These are phyloP conservation scores for Tautogolabrus adspersus DNA, from an alignment of 2,113 vertebrate species.

Conservation along the genomic window DNA sequence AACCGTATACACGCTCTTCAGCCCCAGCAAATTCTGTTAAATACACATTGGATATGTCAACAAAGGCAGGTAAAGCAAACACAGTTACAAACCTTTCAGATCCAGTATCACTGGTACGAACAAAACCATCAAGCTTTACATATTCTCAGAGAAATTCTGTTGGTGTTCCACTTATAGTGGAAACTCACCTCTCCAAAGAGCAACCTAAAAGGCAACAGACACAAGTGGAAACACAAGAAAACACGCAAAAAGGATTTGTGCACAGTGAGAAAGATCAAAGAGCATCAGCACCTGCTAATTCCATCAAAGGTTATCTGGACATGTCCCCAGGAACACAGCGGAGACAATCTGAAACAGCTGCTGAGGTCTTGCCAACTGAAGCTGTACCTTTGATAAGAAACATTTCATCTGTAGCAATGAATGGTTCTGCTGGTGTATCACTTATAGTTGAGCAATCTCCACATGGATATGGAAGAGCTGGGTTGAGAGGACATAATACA, in stretches of 20 bases:
- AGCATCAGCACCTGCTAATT: conserved; percentile 69
- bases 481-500: conserved; percentile 49
- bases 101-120: conserved; percentile 69
- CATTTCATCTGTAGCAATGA: conserved; percentile 18
- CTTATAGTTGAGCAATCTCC: conserved; percentile 60
- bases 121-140: conserved; percentile 45
- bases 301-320: conserved; percentile 71
- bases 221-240: conserved; percentile 2
- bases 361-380: conserved; percentile 23
- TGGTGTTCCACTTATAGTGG: conserved; percentile 75
- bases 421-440: conserved; percentile 63
- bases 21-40: conserved; percentile 73
- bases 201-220: conserved; percentile 49
- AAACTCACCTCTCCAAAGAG: conserved; percentile 27
- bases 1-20: conserved; percentile 34
- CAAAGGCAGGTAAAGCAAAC: conserved; percentile 42
- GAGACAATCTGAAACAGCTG: conserved; percentile 25
- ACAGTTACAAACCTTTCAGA: conserved; percentile 32
- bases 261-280: conserved; percentile 14
- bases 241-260: conserved; percentile 24
- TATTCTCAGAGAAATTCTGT: conserved; percentile 51
- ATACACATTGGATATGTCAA: conserved; percentile 75
- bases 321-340: conserved; percentile 71
- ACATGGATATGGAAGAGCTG: conserved; percentile 40
- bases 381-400: conserved; percentile 62